Evolutionary conservation across 2,888 invertebrate species (phyloP).

Genomic region (Neoascia interrupta): DNA sequence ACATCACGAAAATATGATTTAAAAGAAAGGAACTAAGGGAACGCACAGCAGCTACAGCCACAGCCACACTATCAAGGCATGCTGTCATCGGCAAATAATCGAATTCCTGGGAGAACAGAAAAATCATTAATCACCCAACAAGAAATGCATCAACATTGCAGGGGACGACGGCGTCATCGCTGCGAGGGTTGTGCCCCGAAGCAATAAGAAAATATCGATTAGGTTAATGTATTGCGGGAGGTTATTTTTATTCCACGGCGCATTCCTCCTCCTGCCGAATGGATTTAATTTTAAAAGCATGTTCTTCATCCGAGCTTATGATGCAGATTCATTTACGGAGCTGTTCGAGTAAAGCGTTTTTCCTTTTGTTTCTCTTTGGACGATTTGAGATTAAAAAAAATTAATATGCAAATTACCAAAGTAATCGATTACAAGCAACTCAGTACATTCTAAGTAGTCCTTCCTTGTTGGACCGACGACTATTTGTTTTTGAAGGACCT

Average conservation of each 20-base stretch:
- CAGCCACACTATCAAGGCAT: constrained; percentile 14
- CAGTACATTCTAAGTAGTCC: constrained; percentile 20
- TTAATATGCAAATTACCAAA: constrained; percentile 3
- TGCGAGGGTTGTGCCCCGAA: constrained; percentile 23
- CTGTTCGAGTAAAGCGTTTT: constrained; percentile 6
- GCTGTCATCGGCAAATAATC: constrained; percentile 54
- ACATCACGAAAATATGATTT: constrained; percentile 12
- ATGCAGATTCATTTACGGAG: constrained; percentile 16
- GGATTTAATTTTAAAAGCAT: constrained; percentile 36
- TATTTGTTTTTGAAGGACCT: constrained; percentile 6
- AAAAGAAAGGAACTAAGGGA: neutral
- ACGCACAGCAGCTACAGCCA: constrained; percentile 9
- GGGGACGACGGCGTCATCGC: constrained; percentile 4
- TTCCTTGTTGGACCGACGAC: neutral
- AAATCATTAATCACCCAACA: constrained; percentile 53
- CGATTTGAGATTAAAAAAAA: neutral
- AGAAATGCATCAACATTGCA: constrained; percentile 54
- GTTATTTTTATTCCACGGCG: constrained; percentile 46
- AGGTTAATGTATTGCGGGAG: constrained; percentile 49
- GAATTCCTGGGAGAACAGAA: constrained; percentile 42
- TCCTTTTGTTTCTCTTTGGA: constrained; percentile 3
- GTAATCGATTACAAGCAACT: constrained; percentile 38
- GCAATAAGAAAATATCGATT: constrained; percentile 44
- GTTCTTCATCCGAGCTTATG: constrained; percentile 9
- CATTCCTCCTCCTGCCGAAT: constrained; percentile 7